phyloP scores from a whole-genome alignment of 2,113 vertebrate species.

The Narcine bancroftii region DNA sequence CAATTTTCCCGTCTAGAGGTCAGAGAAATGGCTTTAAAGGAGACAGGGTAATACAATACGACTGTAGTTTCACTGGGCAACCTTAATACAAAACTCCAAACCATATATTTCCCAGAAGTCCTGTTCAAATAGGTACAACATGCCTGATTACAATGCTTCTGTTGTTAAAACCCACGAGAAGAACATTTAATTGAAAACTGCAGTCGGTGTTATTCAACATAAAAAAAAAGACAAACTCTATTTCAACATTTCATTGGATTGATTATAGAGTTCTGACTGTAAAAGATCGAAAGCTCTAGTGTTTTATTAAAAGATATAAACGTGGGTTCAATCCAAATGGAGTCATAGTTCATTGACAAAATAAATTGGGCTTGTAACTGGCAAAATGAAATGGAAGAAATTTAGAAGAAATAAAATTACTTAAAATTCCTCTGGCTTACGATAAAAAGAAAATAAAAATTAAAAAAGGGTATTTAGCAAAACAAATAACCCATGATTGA shows the following conservation, averaged over 20 bases:
- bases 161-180: neutral
- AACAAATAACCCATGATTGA: too few relatives aligned
- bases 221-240: neutral
- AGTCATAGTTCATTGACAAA: neutral
- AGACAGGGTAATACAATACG: neutral
- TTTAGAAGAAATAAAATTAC: neutral
- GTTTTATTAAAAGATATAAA: constrained; percentile 7
- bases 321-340: neutral
- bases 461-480: too few relatives aligned
- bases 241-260: neutral
- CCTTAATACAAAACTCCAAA: neutral
- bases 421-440: neutral
- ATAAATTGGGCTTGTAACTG: neutral
- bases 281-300: neutral
- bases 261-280: neutral
- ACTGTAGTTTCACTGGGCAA: neutral
- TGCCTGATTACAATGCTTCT: neutral
- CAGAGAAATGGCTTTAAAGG: neutral
- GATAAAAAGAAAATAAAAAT: too few relatives aligned
- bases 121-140: neutral
- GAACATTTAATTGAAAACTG: constrained; percentile 20
- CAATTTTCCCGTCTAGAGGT: neutral
- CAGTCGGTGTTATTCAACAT: neutral
- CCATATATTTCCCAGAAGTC: neutral
- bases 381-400: neutral